phyloP scores from a whole-genome alignment of 2,797 vertebrate genomes.

The Perodicticus potto region DNA sequence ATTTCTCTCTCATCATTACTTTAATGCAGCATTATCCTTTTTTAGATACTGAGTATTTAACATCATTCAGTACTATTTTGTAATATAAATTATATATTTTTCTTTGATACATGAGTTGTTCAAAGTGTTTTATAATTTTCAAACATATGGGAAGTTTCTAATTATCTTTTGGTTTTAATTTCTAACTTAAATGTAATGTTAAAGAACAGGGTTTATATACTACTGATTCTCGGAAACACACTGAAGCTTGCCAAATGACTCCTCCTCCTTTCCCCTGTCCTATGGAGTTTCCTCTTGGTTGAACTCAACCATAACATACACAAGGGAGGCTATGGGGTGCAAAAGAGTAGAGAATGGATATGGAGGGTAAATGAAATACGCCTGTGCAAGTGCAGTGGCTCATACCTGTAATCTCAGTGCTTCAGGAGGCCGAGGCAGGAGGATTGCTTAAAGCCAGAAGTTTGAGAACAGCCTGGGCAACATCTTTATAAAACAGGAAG shows the following conservation, averaged over 20 bases:
- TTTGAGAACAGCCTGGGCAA: not conserved
- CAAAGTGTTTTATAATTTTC: not conserved
- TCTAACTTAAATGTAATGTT: not conserved
- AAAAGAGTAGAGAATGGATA: not conserved
- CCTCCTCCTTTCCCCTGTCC: not conserved
- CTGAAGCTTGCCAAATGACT: not conserved
- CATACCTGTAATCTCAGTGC: not conserved
- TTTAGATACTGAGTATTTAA: not conserved
- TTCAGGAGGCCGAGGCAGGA: not conserved
- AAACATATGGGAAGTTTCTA: not conserved
- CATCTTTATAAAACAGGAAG: no score
- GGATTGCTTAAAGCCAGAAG: not conserved
- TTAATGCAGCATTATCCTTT: not conserved
- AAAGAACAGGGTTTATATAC: not conserved
- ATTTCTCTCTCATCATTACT: not conserved
- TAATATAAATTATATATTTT: not conserved
- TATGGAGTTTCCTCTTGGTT: not conserved
- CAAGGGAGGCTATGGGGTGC: not conserved
- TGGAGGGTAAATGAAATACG: not conserved
- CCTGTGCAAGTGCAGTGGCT: not conserved
- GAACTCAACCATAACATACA: not conserved
- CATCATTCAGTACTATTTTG: not conserved
- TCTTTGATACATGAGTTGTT: not conserved
- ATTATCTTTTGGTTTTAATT: not conserved
- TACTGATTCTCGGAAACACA: not conserved